These are phyloP conservation scores for Anguilla megastoma DNA, from an alignment of 2,797 vertebrate species.

Conservation along the genomic window DNA sequence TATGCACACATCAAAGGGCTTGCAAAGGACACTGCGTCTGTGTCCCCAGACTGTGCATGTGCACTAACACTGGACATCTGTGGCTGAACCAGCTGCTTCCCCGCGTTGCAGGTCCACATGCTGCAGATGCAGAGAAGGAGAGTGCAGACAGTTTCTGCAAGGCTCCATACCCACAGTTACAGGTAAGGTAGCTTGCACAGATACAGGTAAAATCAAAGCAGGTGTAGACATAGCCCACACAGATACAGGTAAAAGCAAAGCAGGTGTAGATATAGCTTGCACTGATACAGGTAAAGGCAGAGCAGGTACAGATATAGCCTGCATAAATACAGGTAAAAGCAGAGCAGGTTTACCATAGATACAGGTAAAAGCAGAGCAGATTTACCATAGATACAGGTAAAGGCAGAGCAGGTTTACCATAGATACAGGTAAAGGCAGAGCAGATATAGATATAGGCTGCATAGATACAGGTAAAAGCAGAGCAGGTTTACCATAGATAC, in stretches of 20 bases:
- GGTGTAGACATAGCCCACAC: neutral
- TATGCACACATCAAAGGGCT: constrained; percentile 12
- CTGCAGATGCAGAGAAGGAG: neutral
- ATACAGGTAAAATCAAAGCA: neutral
- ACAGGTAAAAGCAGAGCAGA: neutral
- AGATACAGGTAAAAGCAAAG: neutral
- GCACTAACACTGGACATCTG: neutral
- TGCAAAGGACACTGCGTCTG: neutral
- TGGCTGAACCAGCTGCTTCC: neutral
- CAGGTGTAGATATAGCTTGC: neutral
- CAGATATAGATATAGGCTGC: neutral
- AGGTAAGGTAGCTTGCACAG: neutral
- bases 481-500: neutral
- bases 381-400: neutral
- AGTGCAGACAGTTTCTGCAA: constrained; percentile 1
- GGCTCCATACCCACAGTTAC: neutral
- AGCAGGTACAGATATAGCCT: neutral
- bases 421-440: neutral
- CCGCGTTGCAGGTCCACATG: neutral
- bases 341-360: neutral
- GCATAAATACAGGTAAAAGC: neutral
- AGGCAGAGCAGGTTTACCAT: neutral
- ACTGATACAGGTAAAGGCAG: neutral
- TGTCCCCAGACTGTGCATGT: neutral
- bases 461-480: neutral